These are phyloP conservation scores for Cerceris ruficornis DNA, from an alignment of 2,888 invertebrate genomes.

Conservation along the genomic window DNA sequence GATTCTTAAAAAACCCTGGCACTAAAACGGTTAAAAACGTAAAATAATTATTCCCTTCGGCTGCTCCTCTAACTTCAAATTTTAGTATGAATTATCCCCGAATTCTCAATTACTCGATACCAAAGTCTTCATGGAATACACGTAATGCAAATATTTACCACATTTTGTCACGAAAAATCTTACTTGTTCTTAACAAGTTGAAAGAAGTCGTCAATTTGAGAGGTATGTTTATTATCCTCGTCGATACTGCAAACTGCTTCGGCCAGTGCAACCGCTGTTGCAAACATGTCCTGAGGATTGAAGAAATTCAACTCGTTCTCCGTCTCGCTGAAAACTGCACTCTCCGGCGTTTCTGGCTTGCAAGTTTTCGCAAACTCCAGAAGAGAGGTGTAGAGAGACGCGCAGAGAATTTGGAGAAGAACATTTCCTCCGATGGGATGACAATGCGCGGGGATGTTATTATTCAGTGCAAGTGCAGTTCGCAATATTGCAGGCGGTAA, in stretches of 20 bases:
- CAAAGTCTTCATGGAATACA: background rate
- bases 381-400: constrained; percentile 86
- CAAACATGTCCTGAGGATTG: constrained; percentile 62
- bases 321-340: constrained; percentile 2
- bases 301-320: constrained; percentile 61
- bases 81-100: background rate
- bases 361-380: constrained; percentile 53
- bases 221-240: constrained; percentile 90
- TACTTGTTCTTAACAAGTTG: constrained; percentile 49
- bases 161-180: background rate
- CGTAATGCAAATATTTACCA: background rate
- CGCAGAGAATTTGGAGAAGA: constrained; percentile 83
- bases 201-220: constrained; percentile 87
- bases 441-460: constrained; percentile 87
- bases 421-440: constrained; percentile 88
- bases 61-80: background rate
- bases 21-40: too few species aligned
- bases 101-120: background rate
- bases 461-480: constrained; percentile 85
- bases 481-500: constrained; percentile 85
- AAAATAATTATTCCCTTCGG: too few species aligned
- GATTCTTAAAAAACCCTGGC: too few species aligned
- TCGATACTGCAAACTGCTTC: constrained; percentile 91
- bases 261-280: constrained; percentile 86
- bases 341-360: background rate